A percentile compares a stretch with the other conserved stretches of the same genome.
Evolutionary conservation across 2,113 vertebrate genomes (phyloP).

Genomic region (Notothenia coriiceps): DNA sequence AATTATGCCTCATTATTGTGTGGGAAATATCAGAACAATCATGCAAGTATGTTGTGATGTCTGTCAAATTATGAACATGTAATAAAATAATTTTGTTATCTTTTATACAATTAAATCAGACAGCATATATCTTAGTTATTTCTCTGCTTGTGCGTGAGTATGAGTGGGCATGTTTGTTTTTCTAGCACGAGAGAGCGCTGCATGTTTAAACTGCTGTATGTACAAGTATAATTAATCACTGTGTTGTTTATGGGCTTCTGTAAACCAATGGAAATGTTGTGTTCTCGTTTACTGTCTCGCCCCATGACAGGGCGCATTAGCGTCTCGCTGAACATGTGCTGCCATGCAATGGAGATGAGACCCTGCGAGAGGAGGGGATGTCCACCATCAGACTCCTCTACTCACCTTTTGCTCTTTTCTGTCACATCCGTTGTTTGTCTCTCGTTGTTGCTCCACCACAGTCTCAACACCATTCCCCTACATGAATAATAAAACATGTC

Average conservation of each 20-base stretch:
- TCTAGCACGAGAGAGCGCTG: not conserved
- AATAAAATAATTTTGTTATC: constrained; percentile 84
- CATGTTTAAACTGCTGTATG: constrained; percentile 16
- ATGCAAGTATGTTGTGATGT: constrained; percentile 83
- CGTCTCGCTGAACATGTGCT: constrained; percentile 45
- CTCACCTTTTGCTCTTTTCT: constrained; percentile 29
- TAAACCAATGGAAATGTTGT: constrained; percentile 48
- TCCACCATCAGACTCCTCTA: constrained; percentile 49
- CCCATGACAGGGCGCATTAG: constrained; percentile 51
- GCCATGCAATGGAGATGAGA: constrained; percentile 54
- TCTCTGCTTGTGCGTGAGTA: constrained; percentile 28
- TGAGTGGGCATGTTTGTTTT: constrained; percentile 13
- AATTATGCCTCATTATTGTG: constrained; percentile 71
- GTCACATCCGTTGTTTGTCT: constrained; percentile 23
- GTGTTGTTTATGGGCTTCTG: constrained; percentile 21
- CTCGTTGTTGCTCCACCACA: constrained; percentile 31
- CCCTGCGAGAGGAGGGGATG: constrained; percentile 46
- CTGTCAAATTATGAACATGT: constrained; percentile 77
- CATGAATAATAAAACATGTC: constrained; percentile 69
- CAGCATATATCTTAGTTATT: constrained; percentile 64
- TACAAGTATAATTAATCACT: constrained; percentile 42
- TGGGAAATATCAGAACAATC: constrained; percentile 73
- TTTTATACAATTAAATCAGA: constrained; percentile 77
- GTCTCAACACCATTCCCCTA: constrained; percentile 38
- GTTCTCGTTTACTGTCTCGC: constrained; percentile 37